phyloP scores from a whole-genome alignment of 2,888 invertebrate genomes.

The Eilema depressum region DNA sequence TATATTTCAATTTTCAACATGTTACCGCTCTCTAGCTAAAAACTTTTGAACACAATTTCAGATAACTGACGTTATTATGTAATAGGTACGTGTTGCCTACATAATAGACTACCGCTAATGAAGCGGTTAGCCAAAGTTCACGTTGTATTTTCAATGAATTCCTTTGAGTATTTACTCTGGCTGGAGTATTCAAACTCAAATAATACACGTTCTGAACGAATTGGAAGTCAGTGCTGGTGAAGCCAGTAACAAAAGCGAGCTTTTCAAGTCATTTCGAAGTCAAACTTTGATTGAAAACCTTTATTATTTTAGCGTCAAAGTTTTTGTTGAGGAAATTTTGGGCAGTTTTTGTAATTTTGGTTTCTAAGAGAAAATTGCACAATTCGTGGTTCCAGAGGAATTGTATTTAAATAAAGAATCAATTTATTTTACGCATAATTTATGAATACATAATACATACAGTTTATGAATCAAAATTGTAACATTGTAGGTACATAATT shows the following conservation, averaged over 20 bases:
- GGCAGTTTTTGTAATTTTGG: conserved; percentile 1
- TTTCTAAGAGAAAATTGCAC: background rate
- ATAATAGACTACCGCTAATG: background rate
- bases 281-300: conserved; percentile 13
- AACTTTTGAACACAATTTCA: too few species aligned
- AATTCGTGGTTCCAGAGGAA: background rate
- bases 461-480: too few species aligned
- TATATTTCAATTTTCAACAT: too few species aligned
- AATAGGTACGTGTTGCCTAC: too few species aligned
- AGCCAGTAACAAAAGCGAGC: background rate
- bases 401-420: background rate
- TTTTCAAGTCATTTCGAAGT: conserved; percentile 4
- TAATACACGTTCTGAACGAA: conserved; percentile 6
- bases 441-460: too few species aligned
- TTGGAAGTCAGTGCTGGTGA: background rate
- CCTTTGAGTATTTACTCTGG: background rate
- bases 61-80: too few species aligned
- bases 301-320: conserved; percentile 7
- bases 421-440: background rate
- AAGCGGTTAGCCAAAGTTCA: background rate
- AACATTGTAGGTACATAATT: too few species aligned
- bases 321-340: background rate
- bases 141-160: background rate
- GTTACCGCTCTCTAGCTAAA: too few species aligned
- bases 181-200: conserved; percentile 11